Evolutionary conservation across 2,113 vertebrate genomes (phyloP), one percentile per base, ranked within the genome.

Genomic region (Vimba vimba): DNA sequence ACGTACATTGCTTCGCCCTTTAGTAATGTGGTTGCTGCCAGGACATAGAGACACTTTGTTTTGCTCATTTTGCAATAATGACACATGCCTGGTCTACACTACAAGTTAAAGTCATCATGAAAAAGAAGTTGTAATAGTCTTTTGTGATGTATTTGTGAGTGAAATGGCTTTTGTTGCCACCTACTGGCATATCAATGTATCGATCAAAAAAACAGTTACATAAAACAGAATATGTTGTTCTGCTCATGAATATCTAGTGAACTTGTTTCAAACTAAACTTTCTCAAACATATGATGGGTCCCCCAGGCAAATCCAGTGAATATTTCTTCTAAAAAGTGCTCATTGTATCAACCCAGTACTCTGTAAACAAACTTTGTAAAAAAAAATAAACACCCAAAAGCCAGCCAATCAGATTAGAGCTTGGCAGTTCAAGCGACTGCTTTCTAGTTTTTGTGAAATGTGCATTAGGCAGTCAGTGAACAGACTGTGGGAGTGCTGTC

Each of bases 381-480:
- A 33, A 33, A 33, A 23, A 36, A 27, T 6, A 4, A 10, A 21
- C 17, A 23, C 8, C 30, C 4, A 71, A 69, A 69, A 71, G 9
- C 25, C 2, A 7, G 52, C 52, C 55, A 62, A 79, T 79, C 77
- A 60, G 57, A 60, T 62, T 59, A 79, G 3, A 15, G 33, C 21
- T 62, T 62, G 33, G 19, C 57, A 79, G 36, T 60, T 79, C 21
- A 79, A 39, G 15, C 4, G 21, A 60, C 30, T 39, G 19, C 30
- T 39, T 59, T 59, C 68, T 43, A 43, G 68, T 59, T 39, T 23
- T 36, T 60, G 57, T 45, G 21, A 79, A 62, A 43, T 39, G 43
- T 23, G 30, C 77, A 79, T 59, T 60, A 79, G 77, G 36, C 57
- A 60, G 52, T 57, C 50, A 45, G 23, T 47, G 43, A 75, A 75